These are phyloP conservation scores for Copidosoma floridanum DNA, from an alignment of 1,140 invertebrate species.

Conservation along the genomic window DNA sequence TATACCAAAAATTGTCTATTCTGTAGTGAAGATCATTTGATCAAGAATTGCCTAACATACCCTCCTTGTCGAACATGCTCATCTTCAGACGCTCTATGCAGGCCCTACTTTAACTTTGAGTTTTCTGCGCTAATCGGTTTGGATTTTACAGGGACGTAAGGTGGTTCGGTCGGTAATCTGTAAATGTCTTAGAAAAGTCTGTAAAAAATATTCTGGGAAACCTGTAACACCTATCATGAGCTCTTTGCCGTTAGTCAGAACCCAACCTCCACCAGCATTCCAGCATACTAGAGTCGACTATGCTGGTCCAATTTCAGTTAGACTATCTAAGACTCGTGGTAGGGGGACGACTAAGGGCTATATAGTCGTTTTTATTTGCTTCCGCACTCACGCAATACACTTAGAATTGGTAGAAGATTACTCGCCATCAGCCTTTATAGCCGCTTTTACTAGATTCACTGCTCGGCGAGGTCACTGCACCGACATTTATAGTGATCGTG, in stretches of 20 bases:
- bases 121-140: too few species aligned
- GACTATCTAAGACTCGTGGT: not conserved
- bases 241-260: not conserved
- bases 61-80: too few species aligned
- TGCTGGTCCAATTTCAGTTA: not conserved
- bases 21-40: too few species aligned
- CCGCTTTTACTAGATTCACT: not conserved
- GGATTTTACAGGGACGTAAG: too few species aligned
- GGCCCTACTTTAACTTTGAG: too few species aligned
- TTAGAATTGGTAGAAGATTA: not conserved
- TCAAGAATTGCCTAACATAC: too few species aligned
- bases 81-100: too few species aligned
- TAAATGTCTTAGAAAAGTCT: too few species aligned
- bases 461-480: not conserved
- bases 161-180: too few species aligned
- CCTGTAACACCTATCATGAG: not conserved
- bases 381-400: not conserved
- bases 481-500: too few species aligned
- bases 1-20: too few species aligned
- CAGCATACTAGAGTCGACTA: not conserved
- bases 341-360: not conserved
- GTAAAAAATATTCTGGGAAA: too few species aligned
- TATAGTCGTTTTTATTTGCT: not conserved
- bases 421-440: not conserved
- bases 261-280: not conserved